Conservation (phyloP, 2,113 vertebrate species). For the Sterrhoptilus dennistouni region DNA sequence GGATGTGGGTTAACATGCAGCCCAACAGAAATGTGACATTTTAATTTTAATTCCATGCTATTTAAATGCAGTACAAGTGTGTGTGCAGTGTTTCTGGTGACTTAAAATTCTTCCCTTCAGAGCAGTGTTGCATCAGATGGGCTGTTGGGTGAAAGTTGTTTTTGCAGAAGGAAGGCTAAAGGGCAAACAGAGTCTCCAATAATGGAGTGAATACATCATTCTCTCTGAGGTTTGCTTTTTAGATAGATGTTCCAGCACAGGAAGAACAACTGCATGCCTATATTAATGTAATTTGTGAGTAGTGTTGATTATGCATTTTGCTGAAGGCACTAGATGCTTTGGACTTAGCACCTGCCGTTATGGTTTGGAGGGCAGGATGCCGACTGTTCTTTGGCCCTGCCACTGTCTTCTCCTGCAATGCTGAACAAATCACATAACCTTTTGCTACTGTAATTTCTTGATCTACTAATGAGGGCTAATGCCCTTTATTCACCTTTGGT, state of each 20-base stretch:
- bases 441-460: neutral
- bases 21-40: neutral
- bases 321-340: neutral
- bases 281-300: neutral
- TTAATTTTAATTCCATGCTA: neutral
- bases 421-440: neutral
- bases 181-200: neutral
- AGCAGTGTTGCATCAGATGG: neutral
- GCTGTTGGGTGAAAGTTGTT: neutral
- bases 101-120: neutral
- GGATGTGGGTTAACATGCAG: neutral
- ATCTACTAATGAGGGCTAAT: neutral
- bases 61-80: neutral
- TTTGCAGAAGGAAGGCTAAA: neutral
- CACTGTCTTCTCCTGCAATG: neutral
- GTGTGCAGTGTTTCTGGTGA: neutral
- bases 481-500: neutral
- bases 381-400: neutral
- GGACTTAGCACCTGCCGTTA: neutral
- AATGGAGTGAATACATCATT: neutral
- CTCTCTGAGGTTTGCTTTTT: neutral
- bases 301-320: neutral
- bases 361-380: neutral
- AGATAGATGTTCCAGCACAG: neutral
- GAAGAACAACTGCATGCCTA: neutral